Base-by-base conservation (phyloP, 2,113 vertebrate genomes). In the Dendropsophus ebraccatus region DNA sequence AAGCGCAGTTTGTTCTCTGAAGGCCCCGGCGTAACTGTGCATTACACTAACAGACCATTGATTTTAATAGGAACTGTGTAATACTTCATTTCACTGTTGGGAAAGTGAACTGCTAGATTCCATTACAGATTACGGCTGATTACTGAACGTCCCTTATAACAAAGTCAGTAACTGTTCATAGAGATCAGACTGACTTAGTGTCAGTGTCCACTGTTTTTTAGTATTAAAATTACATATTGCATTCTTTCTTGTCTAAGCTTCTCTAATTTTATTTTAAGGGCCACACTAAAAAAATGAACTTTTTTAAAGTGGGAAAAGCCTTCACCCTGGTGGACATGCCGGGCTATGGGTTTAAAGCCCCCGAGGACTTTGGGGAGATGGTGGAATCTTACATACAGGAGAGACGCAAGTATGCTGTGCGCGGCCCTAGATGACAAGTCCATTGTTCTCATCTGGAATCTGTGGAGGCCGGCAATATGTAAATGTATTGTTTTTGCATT, bases 231-330 rank as follows among this genome's bases (percentile, higher is more conserved):
- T 17, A 54, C 16, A 0, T 54, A 4, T 5, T 54, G 2, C 2
- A 54, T 19, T 19, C 16, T 54, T 54, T 19, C 19, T 17, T 4
- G 8, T 1, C 9, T 37, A 5, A 19, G n/a, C n/a, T 62, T 10
- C 16, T 5, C 54, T 5, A 54, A 32, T 67, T 74, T 9, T 19
- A 60, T 54, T 65, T 8, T 49, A 73, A 99, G 98, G 98, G 98
- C 11, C 97, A 99, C 90, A 99, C 98, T 30, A 99, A 96, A 92
- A 99, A 98, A 92, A 96, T 99, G 93, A 97, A 99, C 92, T 99
- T 99, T 92, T 99, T 97, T 92, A 94, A 90, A 89, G 96, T 97
- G 82, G 97, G 97, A 67, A 95, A 93, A 88, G 90, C 93, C 0
- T 99, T 99, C 88, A 96, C 94, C 21, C 21, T 99, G 41, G 97